Base-by-base conservation (phyloP, 1,140 invertebrate genomes). In the Drosophila prosaltans region DNA sequence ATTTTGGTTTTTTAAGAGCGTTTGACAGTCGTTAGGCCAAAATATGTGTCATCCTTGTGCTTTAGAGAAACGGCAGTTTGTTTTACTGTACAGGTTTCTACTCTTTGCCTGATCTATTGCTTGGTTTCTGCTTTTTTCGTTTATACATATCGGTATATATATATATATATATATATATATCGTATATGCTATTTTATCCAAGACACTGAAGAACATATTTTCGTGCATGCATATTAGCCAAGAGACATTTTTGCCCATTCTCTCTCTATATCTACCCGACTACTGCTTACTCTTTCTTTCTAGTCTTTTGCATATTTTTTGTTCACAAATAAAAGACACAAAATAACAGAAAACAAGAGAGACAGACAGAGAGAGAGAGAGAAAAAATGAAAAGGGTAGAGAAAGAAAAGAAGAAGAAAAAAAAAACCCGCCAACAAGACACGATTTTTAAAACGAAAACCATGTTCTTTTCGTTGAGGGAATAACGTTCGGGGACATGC, bases 371-470 rank as follows among this genome's bases (percentile, higher is more conserved):
- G 28, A 30, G 28, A 30, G 28, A 2, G 28, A 77, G 70, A 36
- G 43, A 70, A 21, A 51, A 16, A 16, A 16, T 16, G 45, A 51
- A 51, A 51, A 26, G 21, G 24, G 21, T 51, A 51, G 6, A 26
- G 6, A 36, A 51, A 16, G 45, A 51, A 51, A 26, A 26, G 21
- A 51, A 51, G 32, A 51, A 48, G 82, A 75, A 77, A 74, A 81
- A 76, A 77, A 62, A 36, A 80, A 76, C 69, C 80, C 78, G 84
- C 78, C 80, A 88, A 88, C 83, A 86, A 86, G 82, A 86, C 82
- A 86, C 82, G 82, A 86, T 86, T 86, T 86, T 83, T 88, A 88
- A 88, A 86, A 86, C 80, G 82, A 86, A 86, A 86, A 88, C 83
- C 82, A 88, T 86, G 82, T 86, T 86, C 84, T 79, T 74, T 28